Evolutionary conservation across 2,888 invertebrate genomes (phyloP).

Genomic region (Hymenopus coronatus): DNA sequence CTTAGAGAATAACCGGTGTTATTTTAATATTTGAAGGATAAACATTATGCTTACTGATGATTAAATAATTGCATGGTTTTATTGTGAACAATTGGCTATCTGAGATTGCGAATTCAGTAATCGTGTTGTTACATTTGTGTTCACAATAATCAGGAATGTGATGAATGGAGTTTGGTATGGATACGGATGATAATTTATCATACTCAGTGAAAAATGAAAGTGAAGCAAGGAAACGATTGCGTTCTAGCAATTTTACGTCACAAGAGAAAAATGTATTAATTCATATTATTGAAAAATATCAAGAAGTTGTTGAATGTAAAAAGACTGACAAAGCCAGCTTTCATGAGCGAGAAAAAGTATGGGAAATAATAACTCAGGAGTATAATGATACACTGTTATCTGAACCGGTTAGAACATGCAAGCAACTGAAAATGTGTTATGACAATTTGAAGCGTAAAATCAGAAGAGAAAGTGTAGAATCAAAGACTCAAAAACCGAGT

Average conservation of each 20-base stretch:
- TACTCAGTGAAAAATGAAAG: conserved; percentile 2
- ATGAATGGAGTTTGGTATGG: neutral
- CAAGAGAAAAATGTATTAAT: conserved; percentile 31
- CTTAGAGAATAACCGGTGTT: too few relatives aligned
- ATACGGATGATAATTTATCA: neutral
- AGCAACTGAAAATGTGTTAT: conserved; percentile 30
- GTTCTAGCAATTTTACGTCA: conserved; percentile 28
- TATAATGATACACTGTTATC: conserved; percentile 28
- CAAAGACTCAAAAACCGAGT: neutral
- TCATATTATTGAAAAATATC: conserved; percentile 30
- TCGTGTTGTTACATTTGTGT: neutral
- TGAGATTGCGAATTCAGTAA: too few relatives aligned
- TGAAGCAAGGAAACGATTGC: conserved; percentile 20
- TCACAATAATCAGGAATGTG: neutral
- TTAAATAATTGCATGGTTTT: neutral
- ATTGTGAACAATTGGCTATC: neutral
- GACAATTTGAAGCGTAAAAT: conserved; percentile 29
- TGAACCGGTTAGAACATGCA: conserved; percentile 23
- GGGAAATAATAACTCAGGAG: conserved; percentile 28
- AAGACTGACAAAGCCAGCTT: conserved; percentile 28
- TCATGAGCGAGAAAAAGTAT: conserved; percentile 23
- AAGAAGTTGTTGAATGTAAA: conserved; percentile 23
- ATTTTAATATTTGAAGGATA: too few relatives aligned
- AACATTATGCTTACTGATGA: neutral
- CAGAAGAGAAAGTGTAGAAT: conserved; percentile 12